Percentiles rank a stretch among this genome's conserved stretches.
These are phyloP conservation scores for Cochlearius cochlearius DNA, from an alignment of 2,113 vertebrate genomes.

Conservation along the genomic window DNA sequence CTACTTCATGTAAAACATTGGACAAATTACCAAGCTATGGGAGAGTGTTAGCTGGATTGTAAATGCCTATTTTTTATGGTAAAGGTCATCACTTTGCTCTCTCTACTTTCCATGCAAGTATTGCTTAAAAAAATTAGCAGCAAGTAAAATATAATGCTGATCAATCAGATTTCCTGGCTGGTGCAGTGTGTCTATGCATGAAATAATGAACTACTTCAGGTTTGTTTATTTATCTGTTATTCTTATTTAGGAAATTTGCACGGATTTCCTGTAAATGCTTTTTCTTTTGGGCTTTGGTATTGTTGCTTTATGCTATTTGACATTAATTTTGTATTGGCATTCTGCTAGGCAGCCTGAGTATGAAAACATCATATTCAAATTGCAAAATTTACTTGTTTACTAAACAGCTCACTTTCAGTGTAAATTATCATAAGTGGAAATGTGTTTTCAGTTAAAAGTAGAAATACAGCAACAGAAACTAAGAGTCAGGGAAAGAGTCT, in stretches of 20 bases:
- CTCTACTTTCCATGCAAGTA: background rate
- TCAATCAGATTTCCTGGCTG: background rate
- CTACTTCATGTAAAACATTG: background rate
- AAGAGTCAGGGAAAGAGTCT: slow-evolving; percentile 24
- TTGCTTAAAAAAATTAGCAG: background rate
- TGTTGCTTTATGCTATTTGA: background rate
- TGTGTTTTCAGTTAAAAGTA: slow-evolving; percentile 21
- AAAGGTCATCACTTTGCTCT: background rate
- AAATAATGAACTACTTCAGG: background rate
- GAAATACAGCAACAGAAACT: slow-evolving; percentile 16
- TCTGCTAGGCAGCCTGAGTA: background rate
- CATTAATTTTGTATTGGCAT: background rate
- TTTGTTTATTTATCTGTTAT: background rate
- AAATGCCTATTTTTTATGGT: background rate
- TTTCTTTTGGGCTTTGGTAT: background rate
- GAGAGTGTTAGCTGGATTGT: background rate
- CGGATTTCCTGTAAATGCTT: background rate
- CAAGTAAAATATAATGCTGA: background rate
- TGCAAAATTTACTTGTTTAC: background rate
- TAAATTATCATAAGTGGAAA: background rate
- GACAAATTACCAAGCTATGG: background rate
- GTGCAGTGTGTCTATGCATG: background rate
- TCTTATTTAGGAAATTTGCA: background rate
- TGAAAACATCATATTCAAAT: background rate
- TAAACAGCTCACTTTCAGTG: background rate